Conservation (phyloP, 2,113 vertebrate genomes). For the Reinhardtius hippoglossoides region DNA sequence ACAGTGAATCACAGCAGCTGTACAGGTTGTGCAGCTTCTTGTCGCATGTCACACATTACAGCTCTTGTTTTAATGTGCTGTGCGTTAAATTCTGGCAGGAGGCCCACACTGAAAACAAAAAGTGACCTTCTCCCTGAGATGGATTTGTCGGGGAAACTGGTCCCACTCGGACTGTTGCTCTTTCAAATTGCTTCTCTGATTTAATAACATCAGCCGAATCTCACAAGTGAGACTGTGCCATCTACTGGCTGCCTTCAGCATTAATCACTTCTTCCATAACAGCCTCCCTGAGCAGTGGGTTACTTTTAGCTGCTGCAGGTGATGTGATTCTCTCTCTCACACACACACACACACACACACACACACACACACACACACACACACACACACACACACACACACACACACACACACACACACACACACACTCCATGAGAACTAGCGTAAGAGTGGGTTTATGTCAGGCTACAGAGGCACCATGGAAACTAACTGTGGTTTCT, state of each 20-base stretch:
- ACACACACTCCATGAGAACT: neutral
- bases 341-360: too few species aligned
- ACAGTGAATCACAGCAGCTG: neutral
- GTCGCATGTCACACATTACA: slow-evolving; percentile 9
- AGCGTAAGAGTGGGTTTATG: slow-evolving; percentile 41
- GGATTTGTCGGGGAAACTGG: too few species aligned
- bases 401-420: too few species aligned
- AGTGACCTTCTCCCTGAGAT: too few species aligned
- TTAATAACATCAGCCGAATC: slow-evolving; percentile 9
- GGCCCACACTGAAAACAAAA: slow-evolving; percentile 38
- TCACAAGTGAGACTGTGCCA: slow-evolving; percentile 41
- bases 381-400: neutral
- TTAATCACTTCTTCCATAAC: slow-evolving; percentile 1
- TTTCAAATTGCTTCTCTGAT: slow-evolving; percentile 1
- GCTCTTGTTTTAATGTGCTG: slow-evolving; percentile 3
- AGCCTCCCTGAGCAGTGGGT: slow-evolving; percentile 27
- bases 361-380: neutral
- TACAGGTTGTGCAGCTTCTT: neutral
- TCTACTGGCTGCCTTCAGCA: slow-evolving; percentile 54
- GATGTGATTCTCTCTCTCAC: neutral
- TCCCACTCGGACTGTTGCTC: too few species aligned
- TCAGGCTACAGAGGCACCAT: slow-evolving; percentile 56
- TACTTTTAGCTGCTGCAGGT: slow-evolving; percentile 47
- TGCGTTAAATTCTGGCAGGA: slow-evolving; percentile 15
- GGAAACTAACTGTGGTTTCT: slow-evolving; percentile 70